Conservation (phyloP, 2,113 vertebrate species). For the Colius striatus region DNA sequence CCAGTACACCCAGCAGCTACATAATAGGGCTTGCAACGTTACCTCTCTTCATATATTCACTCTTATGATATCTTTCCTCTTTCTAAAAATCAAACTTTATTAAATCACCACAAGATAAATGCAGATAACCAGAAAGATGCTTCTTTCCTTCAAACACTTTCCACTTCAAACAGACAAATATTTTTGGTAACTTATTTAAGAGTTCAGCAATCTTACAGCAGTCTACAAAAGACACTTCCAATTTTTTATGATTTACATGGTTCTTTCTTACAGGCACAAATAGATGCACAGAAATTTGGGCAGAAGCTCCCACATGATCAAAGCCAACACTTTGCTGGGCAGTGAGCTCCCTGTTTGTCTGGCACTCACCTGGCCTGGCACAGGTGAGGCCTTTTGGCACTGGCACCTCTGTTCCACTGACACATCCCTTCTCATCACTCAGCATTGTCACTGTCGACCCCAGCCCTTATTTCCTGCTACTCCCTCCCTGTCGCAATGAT, state of each 20-base stretch:
- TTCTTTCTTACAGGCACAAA: no score
- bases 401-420: neutral
- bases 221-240: neutral
- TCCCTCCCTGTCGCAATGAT: neutral
- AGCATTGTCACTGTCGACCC: neutral
- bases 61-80: neutral
- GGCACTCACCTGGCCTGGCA: neutral
- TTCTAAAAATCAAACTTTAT: neutral
- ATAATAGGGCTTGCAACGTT: fast-evolving
- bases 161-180: neutral
- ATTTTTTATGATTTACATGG: neutral
- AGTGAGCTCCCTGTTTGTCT: neutral
- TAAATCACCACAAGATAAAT: neutral
- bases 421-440: neutral
- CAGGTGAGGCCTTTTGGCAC: neutral
- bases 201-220: fast-evolving
- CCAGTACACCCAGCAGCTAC: neutral
- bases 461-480: slow-evolving; percentile 53
- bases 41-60: no score
- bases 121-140: neutral
- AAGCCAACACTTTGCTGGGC: neutral
- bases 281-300: neutral
- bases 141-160: neutral
- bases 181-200: neutral
- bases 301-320: neutral